These are phyloP conservation scores for Nymphalis io DNA, from an alignment of 1,140 invertebrate species.

Conservation along the genomic window DNA sequence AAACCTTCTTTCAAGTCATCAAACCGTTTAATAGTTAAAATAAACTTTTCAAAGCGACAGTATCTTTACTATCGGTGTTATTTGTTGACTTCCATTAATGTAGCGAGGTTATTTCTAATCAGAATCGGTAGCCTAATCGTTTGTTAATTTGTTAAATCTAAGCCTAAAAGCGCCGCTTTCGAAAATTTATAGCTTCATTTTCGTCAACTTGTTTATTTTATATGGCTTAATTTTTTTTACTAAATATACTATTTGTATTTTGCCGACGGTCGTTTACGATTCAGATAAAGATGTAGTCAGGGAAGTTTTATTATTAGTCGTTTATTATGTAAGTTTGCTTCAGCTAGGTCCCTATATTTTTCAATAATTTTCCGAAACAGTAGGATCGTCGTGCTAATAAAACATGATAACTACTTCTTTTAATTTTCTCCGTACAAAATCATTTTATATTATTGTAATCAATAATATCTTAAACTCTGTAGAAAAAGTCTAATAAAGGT, in stretches of 20 bases:
- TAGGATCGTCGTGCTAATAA: too few relatives aligned
- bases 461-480: too few relatives aligned
- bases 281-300: conserved; percentile 30
- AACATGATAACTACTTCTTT: too few relatives aligned
- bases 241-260: conserved; percentile 50
- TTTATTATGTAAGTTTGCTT: conserved; percentile 26
- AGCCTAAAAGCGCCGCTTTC: conserved; percentile 67
- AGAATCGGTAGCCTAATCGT: conserved; percentile 76
- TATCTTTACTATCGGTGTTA: conserved; percentile 58
- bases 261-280: conserved; percentile 44
- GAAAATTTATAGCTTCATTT: conserved; percentile 75
- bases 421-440: too few relatives aligned
- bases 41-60: conserved; percentile 44
- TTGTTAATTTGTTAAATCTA: conserved; percentile 76
- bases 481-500: too few relatives aligned
- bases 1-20: background rate
- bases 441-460: too few relatives aligned
- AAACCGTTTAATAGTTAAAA: conserved; percentile 6
- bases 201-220: conserved; percentile 59
- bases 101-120: conserved; percentile 57
- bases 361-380: conserved; percentile 16
- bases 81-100: conserved; percentile 71
- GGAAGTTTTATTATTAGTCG: conserved; percentile 34
- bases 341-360: conserved; percentile 16
- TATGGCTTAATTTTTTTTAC: conserved; percentile 32